Base-by-base conservation (phyloP, 2,888 invertebrate genomes). In the Exephanes ischioxanthus region DNA sequence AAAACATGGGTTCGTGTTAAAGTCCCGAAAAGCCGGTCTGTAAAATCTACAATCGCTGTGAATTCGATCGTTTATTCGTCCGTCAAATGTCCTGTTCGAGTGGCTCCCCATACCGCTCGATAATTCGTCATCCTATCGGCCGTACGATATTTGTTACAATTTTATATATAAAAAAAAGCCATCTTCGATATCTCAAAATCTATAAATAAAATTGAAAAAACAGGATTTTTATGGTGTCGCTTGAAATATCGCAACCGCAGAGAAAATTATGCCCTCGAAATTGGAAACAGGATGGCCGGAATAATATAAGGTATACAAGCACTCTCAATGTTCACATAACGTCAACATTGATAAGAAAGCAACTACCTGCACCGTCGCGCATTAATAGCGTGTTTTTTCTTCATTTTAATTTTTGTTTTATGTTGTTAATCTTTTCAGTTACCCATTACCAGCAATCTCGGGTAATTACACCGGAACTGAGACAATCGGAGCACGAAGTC, bases 401-500 rank as follows among this genome's bases (percentile, higher is more conserved):
- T 26, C 26, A 14, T 70, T 16, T 41, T 14, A 33, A 53, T 33
- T 37, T 16, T 16, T 72, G 19, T 51, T 22, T 22, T 33, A 51
- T 63, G 37, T 51, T 61, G 3, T 51, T 79, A n/a, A 14, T 16
- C 6, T 16, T 45, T 79, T 37, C 30, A 33, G 51, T 51, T 33
- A n/a, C 63, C 63, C 16, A 30, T 66, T 48, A 55, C 55, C 37
- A 6, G 72, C 16, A 76, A 76, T 66, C 63, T 76, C 85, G 87
- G 80, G 41, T 87, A 88, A 91, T 90, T 88, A 91, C 89, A 88
- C 87, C 72, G 86, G 85, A 89, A 90, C 68, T 63, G 48, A 37
- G 90, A 90, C 89, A 91, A 91, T 91, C 88, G 89, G 86, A 91
- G 89, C 89, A 45, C 68, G 51, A 88, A 90, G 88, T 75, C 89